Conservation (phyloP, 2,888 invertebrate genomes). For the Troides aeacus region DNA sequence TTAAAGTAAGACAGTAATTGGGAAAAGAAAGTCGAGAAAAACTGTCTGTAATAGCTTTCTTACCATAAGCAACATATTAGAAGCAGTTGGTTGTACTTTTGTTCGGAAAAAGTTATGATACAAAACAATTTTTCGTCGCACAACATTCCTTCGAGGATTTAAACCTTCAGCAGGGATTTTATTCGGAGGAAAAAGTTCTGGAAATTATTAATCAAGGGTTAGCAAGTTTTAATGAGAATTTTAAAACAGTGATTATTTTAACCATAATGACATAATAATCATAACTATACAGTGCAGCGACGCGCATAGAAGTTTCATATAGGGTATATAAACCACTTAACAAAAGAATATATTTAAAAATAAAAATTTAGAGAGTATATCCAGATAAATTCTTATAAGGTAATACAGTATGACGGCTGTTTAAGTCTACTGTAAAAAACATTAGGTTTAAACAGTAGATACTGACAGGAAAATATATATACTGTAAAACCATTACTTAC, state of each 20-base stretch:
- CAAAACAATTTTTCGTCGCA: slow-evolving; percentile 85
- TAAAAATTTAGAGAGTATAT: too few species aligned
- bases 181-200: slow-evolving; percentile 61
- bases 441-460: not conserved
- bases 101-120: slow-evolving; percentile 89
- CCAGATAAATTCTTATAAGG: not conserved
- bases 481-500: slow-evolving; percentile 47
- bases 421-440: not conserved
- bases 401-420: not conserved
- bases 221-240: not conserved
- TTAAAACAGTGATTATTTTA: not conserved
- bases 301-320: too few species aligned
- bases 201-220: slow-evolving; percentile 33
- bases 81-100: slow-evolving; percentile 85
- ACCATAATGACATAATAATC: not conserved
- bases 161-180: slow-evolving; percentile 73
- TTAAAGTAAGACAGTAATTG: too few species aligned
- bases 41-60: slow-evolving; percentile 33
- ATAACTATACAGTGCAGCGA: not conserved
- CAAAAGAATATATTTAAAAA: too few species aligned
- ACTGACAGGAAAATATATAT: not conserved
- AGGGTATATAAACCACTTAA: too few species aligned
- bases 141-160: slow-evolving; percentile 77
- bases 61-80: slow-evolving; percentile 92
- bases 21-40: too few species aligned